These are phyloP conservation scores for Aplocera efformata DNA, from an alignment of 2,888 invertebrate genomes.

Conservation along the genomic window DNA sequence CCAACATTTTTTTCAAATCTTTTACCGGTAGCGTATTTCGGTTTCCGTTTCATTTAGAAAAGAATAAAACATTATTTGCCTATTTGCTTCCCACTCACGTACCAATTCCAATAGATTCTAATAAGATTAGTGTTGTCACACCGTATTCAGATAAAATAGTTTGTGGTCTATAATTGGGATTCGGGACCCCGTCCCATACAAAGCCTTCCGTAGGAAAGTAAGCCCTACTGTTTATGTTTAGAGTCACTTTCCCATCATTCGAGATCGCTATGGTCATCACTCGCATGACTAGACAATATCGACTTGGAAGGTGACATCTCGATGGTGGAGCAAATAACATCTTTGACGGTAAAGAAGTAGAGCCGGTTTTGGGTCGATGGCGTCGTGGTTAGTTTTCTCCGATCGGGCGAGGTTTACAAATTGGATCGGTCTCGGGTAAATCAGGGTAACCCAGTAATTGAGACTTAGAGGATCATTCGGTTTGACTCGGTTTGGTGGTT, in stretches of 20 bases:
- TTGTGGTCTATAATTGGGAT: constrained; percentile 79
- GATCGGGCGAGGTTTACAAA: constrained; percentile 75
- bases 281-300: constrained; percentile 79
- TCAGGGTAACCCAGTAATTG: constrained; percentile 78
- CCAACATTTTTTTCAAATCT: too few relatives aligned
- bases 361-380: constrained; percentile 34
- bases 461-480: constrained; percentile 77
- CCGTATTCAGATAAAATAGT: constrained; percentile 78
- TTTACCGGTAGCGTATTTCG: too few relatives aligned
- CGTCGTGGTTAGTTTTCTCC: constrained; percentile 57
- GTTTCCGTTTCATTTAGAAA: constrained; percentile 7
- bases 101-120: constrained; percentile 78
- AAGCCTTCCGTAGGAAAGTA: constrained; percentile 32
- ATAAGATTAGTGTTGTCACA: constrained; percentile 78
- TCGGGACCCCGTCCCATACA: constrained; percentile 45
- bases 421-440: constrained; percentile 77
- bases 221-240: constrained; percentile 34
- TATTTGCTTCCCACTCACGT: constrained; percentile 45
- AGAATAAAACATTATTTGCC: constrained; percentile 8
- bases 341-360: constrained; percentile 20
- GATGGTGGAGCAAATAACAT: constrained; percentile 10
- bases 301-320: constrained; percentile 63
- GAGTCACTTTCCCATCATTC: constrained; percentile 37
- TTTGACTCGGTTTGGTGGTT: constrained; percentile 58
- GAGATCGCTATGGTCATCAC: constrained; percentile 66